A percentile compares a stretch with the other conserved stretches of the same genome.
phyloP scores from a whole-genome alignment of 2,113 vertebrate genomes.

The Laterallus jamaicensis region DNA sequence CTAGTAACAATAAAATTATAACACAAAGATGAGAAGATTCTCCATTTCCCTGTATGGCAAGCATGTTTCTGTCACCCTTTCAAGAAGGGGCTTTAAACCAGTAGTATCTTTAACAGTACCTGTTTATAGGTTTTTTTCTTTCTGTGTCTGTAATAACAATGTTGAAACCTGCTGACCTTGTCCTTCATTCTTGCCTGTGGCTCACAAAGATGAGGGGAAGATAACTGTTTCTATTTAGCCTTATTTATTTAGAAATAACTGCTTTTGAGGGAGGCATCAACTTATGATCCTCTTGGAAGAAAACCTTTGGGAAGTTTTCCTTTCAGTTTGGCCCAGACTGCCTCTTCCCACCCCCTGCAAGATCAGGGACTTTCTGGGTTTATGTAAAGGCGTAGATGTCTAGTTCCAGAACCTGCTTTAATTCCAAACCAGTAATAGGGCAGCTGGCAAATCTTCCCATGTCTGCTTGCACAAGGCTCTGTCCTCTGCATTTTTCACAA shows the following conservation, averaged over 20 bases:
- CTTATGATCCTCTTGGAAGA: not conserved
- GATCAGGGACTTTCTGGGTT: not conserved
- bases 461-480: not conserved
- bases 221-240: not conserved
- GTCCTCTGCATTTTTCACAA: not conserved
- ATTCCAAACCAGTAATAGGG: not conserved
- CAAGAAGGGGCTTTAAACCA: not conserved
- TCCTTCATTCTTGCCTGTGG: not conserved
- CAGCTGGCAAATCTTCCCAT: not conserved
- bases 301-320: not conserved
- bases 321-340: not conserved
- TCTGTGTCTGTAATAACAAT: not conserved
- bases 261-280: not conserved
- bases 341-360: accelerated
- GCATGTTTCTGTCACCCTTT: not conserved
- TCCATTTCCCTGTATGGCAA: not conserved
- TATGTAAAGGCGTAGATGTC: not conserved
- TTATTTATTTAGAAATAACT: not conserved
- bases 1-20: not conserved
- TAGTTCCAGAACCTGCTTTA: not conserved
- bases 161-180: not conserved
- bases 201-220: not conserved
- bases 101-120: not conserved
- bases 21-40: not conserved
- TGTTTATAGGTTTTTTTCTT: not conserved